Percentiles rank a stretch among this genome's conserved stretches.
These are phyloP conservation scores for Leptocoma aspasia DNA, from an alignment of 2,113 vertebrate genomes.

Conservation along the genomic window DNA sequence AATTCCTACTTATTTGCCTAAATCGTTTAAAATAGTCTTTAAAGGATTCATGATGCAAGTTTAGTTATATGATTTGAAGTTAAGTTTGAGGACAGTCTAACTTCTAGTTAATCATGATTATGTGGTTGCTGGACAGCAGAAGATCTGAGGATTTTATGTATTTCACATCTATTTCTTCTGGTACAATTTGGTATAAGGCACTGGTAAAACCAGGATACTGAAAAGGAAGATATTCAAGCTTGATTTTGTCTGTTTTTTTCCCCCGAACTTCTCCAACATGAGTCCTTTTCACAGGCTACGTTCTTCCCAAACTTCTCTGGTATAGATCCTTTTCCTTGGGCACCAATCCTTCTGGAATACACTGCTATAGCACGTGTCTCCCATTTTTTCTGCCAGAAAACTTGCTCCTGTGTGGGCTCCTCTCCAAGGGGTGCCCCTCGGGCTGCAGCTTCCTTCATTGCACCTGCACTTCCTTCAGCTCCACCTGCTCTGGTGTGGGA, in stretches of 20 bases:
- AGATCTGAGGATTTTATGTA: not conserved
- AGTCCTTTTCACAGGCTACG: not conserved
- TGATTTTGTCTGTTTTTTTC: not conserved
- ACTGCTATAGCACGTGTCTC: not conserved
- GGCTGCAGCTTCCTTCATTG: not conserved
- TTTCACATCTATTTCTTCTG: not conserved
- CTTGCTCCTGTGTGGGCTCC: not conserved
- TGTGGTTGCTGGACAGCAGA: not conserved
- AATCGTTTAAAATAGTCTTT: not conserved
- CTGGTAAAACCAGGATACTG: not conserved
- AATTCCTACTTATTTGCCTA: not conserved
- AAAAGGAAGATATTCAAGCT: not conserved
- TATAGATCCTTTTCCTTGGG: too few species aligned
- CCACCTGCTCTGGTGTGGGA: fast-evolving
- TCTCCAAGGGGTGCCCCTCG: not conserved
- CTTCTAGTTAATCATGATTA: not conserved
- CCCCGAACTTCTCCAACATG: fast-evolving
- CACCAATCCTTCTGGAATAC: not conserved
- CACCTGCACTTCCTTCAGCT: too few species aligned
- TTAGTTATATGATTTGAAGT: not conserved
- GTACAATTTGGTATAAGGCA: not conserved
- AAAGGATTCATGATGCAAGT: not conserved
- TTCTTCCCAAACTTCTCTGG: not conserved
- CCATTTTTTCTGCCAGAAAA: not conserved
- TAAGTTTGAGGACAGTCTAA: not conserved